A percentile compares a stretch with the other conserved stretches of the same genome.
Evolutionary conservation across 2,113 vertebrate species (phyloP).

Genomic region (Saguinus imperator): DNA sequence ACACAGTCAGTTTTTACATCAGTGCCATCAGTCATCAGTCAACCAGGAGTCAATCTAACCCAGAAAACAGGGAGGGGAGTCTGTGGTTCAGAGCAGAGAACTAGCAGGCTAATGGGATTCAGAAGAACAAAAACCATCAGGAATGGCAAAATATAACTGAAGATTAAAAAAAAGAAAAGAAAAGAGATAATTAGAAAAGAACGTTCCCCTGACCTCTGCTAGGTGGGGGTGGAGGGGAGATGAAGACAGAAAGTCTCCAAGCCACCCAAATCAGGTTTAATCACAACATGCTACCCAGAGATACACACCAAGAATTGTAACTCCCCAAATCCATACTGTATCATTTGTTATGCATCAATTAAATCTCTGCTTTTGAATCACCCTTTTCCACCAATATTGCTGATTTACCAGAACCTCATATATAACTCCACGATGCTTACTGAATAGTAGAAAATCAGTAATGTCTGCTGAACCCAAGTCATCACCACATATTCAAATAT

Average conservation of each 20-base stretch:
- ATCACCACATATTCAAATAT: background rate
- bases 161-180: background rate
- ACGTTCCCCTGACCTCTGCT: background rate
- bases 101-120: background rate
- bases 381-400: background rate
- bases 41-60: background rate
- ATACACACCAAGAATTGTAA: background rate
- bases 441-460: background rate
- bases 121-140: constrained; percentile 12
- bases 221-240: background rate
- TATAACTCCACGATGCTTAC: background rate
- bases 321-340: background rate
- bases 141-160: constrained; percentile 40
- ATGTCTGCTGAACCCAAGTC: background rate
- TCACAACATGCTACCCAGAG: background rate
- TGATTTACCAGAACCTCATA: background rate
- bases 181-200: background rate
- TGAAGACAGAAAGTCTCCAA: background rate
- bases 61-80: background rate
- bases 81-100: background rate
- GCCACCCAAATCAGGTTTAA: background rate
- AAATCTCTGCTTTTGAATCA: background rate
- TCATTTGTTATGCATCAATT: background rate
- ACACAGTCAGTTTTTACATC: background rate
- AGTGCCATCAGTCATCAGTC: background rate